Evolutionary conservation across 2,113 vertebrate genomes (phyloP).

Genomic region (Limanda limanda): DNA sequence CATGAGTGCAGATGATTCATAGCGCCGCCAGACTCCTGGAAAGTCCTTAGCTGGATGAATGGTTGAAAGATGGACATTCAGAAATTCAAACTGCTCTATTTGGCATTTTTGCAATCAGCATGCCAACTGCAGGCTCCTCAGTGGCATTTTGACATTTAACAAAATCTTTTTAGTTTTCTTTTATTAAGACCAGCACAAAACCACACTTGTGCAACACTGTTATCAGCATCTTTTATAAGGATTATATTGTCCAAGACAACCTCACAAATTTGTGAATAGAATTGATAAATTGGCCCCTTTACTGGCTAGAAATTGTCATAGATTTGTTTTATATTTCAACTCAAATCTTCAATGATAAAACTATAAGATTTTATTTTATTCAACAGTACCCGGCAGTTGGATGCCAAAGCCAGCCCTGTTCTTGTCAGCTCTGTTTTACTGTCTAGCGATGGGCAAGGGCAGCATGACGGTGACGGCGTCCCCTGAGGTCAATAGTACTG

Average conservation of each 20-base stretch:
- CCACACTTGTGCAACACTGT: no score
- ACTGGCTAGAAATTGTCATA: no score
- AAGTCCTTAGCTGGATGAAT: not conserved
- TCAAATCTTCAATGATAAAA: not conserved
- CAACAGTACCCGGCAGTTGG: not conserved
- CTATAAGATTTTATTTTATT: not conserved
- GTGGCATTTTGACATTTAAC: no score
- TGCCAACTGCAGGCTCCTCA: no score
- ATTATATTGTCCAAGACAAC: no score
- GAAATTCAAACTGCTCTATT: not conserved
- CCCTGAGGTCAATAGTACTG: conserved; percentile 5
- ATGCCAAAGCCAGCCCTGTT: not conserved
- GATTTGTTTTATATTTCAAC: no score
- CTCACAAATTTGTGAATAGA: no score
- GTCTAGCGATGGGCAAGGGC: not conserved
- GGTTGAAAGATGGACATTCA: not conserved
- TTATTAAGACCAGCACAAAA: no score
- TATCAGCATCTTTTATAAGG: no score
- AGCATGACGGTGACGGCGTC: not conserved
- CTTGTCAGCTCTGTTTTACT: conserved; percentile 10
- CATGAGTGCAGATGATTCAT: not conserved
- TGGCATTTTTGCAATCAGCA: not conserved
- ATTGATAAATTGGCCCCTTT: no score
- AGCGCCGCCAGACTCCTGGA: not conserved
- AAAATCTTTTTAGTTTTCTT: no score